These are phyloP conservation scores for Phylloscopus whistleri DNA, from an alignment of 2,113 vertebrate genomes.

Conservation along the genomic window DNA sequence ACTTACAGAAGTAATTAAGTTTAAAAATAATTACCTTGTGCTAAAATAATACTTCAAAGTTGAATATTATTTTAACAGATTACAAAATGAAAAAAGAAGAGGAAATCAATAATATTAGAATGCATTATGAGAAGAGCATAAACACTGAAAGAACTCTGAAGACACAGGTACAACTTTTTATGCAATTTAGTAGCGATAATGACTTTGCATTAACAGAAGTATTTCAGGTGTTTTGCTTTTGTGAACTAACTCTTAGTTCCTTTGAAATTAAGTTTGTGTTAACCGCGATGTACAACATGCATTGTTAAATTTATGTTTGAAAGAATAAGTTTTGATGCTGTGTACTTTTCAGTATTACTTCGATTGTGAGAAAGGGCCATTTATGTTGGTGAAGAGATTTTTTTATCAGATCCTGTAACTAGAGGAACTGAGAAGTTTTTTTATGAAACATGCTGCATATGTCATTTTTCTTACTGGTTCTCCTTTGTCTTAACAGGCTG, in stretches of 20 bases:
- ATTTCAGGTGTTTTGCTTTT: background rate
- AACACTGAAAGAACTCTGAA: slow-evolving; percentile 91
- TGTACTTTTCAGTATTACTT: background rate
- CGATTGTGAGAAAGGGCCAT: background rate
- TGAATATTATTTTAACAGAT: slow-evolving; percentile 72
- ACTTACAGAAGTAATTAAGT: background rate
- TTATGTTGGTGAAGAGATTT: background rate
- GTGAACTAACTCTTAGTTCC: background rate
- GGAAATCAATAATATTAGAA: slow-evolving; percentile 80
- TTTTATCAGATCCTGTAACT: background rate
- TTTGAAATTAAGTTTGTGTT: background rate
- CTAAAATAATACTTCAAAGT: background rate
- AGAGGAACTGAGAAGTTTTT: background rate
- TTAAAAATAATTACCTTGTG: background rate
- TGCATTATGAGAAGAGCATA: slow-evolving; percentile 88
- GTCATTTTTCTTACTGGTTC: background rate
- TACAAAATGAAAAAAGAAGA: slow-evolving; percentile 84
- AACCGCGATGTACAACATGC: background rate
- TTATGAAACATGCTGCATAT: background rate
- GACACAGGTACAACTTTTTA: slow-evolving; percentile 82
- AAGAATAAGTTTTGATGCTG: background rate
- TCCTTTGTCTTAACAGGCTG: slow-evolving; percentile 79
- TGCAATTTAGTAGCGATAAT: background rate
- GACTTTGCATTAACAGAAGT: background rate
- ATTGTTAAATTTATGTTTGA: background rate